phyloP scores from a whole-genome alignment of 2,113 vertebrate genomes.

The Sturnus vulgaris region DNA sequence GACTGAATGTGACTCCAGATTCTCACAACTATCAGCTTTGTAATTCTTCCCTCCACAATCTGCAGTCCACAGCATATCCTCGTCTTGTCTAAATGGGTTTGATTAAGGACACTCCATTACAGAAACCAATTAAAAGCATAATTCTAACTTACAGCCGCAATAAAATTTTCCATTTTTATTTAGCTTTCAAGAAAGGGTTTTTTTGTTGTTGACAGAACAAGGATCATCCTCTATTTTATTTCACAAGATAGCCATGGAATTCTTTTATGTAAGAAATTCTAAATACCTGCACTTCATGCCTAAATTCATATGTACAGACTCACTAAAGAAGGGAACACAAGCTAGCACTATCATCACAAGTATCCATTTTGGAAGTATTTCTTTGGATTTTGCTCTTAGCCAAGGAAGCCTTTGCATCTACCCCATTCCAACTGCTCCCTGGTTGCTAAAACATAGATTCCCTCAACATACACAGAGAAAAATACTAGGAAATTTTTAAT shows the following conservation, averaged over 20 bases:
- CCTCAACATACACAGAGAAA: background rate
- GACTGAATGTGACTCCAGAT: rapidly evolving
- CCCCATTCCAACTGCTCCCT: background rate
- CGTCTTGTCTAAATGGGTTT: background rate
- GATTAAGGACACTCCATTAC: background rate
- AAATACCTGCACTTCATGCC: background rate
- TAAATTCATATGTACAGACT: background rate
- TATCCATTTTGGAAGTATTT: background rate
- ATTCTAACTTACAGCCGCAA: background rate
- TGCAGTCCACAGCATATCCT: background rate
- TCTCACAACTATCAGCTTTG: background rate
- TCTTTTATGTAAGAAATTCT: background rate
- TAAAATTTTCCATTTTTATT: background rate
- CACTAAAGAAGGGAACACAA: background rate
- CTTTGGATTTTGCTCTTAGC: background rate
- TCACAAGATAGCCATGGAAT: background rate
- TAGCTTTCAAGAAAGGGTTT: background rate
- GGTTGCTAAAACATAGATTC: background rate
- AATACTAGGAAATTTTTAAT: background rate
- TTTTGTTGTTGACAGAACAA: background rate
- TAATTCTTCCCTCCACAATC: background rate
- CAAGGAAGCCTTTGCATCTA: background rate
- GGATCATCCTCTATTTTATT: background rate
- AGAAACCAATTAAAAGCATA: background rate
- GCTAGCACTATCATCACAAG: background rate